Evolutionary conservation across 1,140 invertebrate species (phyloP), one percentile per base, ranked within the genome.

Genomic region (Metaphire vulgaris): DNA sequence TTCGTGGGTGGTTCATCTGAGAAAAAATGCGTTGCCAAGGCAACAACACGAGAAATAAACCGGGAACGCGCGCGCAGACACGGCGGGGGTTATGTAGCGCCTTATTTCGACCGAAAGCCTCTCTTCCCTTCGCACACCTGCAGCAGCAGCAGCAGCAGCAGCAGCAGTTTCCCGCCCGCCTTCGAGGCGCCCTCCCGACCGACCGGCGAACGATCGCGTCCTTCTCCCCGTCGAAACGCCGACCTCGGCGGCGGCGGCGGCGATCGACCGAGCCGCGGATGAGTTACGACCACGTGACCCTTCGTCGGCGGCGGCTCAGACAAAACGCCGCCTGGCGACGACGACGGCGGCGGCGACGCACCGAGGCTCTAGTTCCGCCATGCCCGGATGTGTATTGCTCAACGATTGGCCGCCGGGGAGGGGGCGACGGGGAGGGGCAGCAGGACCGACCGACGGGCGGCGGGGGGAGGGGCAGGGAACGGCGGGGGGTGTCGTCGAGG

Each of bases 311-410:
- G 21, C 6, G 6, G 41, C 21, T 12, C 41, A 56, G 41, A 56
- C 41, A 56, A 56, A 56, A 56, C 41, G 41, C 41, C 41, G 41
- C 41, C n/a, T n/a, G n/a, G n/a, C n/a, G n/a, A n/a, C n/a, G n/a
- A n/a, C n/a, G n/a, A n/a, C n/a, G n/a, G n/a, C n/a, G n/a, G 6
- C 41, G 6, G 41, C 41, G 41, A 56, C 41, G 41, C 6, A 6
- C 6, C 41, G 41, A 56, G 41, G 41, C 41, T 56, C 41, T 6
- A 56, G 41, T 56, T 56, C 41, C 41, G 41, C 41, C 6, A 56
- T 56, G 41, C 41, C 41, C 41, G 41, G 41, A 56, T 56, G 41
- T 56, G 41, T 56, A 56, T 56, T 56, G 41, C 41, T 56, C 41
- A 56, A 56, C 41, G 41, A 56, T 56, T 56, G 41, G 41, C 41